These are phyloP conservation scores for Dascillus cervinus DNA, from an alignment of 2,888 invertebrate species.

Conservation along the genomic window DNA sequence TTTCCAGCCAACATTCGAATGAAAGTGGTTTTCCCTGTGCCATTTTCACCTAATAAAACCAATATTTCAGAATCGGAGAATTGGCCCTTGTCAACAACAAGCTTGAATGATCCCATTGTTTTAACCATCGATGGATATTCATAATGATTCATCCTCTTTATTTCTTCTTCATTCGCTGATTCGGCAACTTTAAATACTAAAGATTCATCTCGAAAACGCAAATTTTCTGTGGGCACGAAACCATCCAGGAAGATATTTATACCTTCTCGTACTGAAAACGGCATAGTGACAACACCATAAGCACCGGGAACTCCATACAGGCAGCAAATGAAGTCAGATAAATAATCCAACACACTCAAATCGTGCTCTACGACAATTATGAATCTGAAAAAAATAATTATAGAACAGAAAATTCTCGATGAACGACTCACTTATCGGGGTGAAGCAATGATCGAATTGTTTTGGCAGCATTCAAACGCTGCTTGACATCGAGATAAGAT, in stretches of 20 bases:
- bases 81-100: constrained; percentile 80
- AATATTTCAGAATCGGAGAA: constrained; percentile 99
- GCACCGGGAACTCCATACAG: constrained; percentile 97
- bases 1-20: constrained; percentile 98
- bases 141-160: constrained; percentile 94
- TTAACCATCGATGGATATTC: constrained; percentile 91
- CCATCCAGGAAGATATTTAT: constrained; percentile 99
- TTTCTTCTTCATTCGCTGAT: constrained; percentile 94
- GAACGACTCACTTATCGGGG: constrained; percentile 69
- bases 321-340: constrained; percentile 98
- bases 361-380: constrained; percentile 99
- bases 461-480: constrained; percentile 92
- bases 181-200: constrained; percentile 98
- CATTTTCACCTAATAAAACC: constrained; percentile 94
- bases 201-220: constrained; percentile 95
- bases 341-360: constrained; percentile 95
- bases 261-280: constrained; percentile 98
- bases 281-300: constrained; percentile 99
- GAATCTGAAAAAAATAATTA: constrained; percentile 55
- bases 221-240: constrained; percentile 97
- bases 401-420: not conserved
- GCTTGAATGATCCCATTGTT: constrained; percentile 68
- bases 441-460: constrained; percentile 88
- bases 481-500: constrained; percentile 97
- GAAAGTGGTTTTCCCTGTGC: constrained; percentile 99